Percentiles rank a stretch among this genome's conserved stretches.
Conservation (phyloP, 2,113 vertebrate species). For the Pachyramphus minor region DNA sequence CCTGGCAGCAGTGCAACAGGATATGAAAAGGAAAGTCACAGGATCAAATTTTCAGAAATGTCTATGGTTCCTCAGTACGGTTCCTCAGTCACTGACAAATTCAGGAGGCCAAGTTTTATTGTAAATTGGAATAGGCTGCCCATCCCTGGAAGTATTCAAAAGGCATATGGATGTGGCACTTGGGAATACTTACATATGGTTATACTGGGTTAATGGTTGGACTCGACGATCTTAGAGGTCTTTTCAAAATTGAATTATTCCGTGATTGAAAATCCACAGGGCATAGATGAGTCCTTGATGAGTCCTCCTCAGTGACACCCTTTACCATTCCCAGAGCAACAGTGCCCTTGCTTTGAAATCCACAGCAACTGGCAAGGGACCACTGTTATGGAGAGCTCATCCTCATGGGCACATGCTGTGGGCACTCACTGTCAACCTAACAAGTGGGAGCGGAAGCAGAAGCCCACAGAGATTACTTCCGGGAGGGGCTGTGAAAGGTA, state of each 20-base stretch:
- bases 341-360: neutral
- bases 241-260: neutral
- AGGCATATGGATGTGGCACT: neutral
- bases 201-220: neutral
- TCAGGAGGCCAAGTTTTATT: neutral
- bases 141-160: neutral
- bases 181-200: neutral
- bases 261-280: neutral
- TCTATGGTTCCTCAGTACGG: neutral
- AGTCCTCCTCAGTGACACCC: neutral
- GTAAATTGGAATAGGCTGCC: neutral
- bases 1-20: neutral
- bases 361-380: neutral
- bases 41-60: neutral
- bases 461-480: neutral
- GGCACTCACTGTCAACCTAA: neutral
- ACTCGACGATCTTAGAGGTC: neutral
- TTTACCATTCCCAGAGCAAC: neutral
- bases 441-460: neutral
- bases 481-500: neutral
- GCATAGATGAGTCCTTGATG: neutral
- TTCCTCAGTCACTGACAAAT: neutral
- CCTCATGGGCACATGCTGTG: fast-evolving
- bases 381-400: fast-evolving
- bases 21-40: neutral